phyloP scores from a whole-genome alignment of 92 coral and sea anemone genomes.

The Meandrina meandrites region DNA sequence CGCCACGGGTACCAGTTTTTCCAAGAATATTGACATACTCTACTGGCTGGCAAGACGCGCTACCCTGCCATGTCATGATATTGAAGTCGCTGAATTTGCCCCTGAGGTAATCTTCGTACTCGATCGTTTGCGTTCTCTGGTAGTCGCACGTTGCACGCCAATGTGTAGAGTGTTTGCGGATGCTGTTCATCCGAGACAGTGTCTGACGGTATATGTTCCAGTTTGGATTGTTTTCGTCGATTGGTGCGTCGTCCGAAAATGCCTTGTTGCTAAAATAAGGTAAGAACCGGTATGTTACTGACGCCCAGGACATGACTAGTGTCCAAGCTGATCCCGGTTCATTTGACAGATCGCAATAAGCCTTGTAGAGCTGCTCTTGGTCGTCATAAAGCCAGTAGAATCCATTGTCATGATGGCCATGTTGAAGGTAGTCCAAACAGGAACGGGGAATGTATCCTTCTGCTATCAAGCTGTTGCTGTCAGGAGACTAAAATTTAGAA shows the following conservation, averaged over 20 bases:
- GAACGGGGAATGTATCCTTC: neutral
- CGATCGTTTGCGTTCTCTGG: neutral
- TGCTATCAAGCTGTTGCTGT: neutral
- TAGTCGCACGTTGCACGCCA: conserved; percentile 39
- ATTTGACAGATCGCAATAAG: conserved; percentile 30
- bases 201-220: conserved; percentile 21
- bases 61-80: conserved; percentile 20
- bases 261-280: neutral
- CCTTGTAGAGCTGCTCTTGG: neutral
- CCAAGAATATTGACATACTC: conserved; percentile 39
- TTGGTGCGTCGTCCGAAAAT: neutral
- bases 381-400: conserved; percentile 22
- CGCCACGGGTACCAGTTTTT: neutral
- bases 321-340: conserved; percentile 56
- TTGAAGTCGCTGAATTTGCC: conserved; percentile 21
- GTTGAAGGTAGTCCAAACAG: conserved; percentile 35
- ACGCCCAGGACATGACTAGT: conserved; percentile 17
- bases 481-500: conserved; percentile 5
- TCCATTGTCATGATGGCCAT: conserved; percentile 6
- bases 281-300: neutral
- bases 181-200: conserved; percentile 9
- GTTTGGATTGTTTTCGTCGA: conserved; percentile 28
- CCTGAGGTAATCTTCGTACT: conserved; percentile 28
- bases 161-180: conserved; percentile 30
- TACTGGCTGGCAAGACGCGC: neutral